phyloP scores from a whole-genome alignment of 1,140 invertebrate genomes.

The Brachionus calyciflorus region DNA sequence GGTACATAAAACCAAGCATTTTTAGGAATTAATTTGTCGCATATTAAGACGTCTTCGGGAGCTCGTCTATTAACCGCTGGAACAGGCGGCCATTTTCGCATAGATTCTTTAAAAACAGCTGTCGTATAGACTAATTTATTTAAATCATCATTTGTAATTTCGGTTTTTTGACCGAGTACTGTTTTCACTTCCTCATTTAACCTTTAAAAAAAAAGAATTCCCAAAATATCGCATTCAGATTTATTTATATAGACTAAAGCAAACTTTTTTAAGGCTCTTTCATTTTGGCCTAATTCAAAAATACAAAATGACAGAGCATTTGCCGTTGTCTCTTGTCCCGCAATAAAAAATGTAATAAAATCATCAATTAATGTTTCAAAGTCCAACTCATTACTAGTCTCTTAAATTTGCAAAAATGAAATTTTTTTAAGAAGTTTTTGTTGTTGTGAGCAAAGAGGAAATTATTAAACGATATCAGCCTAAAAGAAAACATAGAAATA shows the following conservation, averaged over 20 bases:
- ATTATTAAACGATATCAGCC: too few relatives aligned
- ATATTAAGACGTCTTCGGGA: not conserved
- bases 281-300: slow-evolving; percentile 23
- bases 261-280: slow-evolving; percentile 19
- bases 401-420: too few relatives aligned
- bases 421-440: not conserved
- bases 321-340: slow-evolving; percentile 34
- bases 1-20: slow-evolving; percentile 24
- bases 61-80: not conserved
- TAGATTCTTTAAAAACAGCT: slow-evolving; percentile 13
- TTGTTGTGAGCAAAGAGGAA: too few relatives aligned
- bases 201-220: not conserved
- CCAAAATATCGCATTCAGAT: not conserved
- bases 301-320: slow-evolving; percentile 33
- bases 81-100: slow-evolving; percentile 28
- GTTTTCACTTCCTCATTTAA: slow-evolving; percentile 3
- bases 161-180: not conserved
- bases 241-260: not conserved
- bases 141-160: slow-evolving; percentile 17
- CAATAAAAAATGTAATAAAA: slow-evolving; percentile 41
- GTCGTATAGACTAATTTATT: not conserved
- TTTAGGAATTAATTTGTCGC: not conserved
- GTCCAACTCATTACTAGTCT: not conserved
- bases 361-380: slow-evolving; percentile 15
- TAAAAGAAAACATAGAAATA: too few relatives aligned